phyloP scores from a whole-genome alignment of 2,888 invertebrate genomes.

The Dermolepida albohirtum region DNA sequence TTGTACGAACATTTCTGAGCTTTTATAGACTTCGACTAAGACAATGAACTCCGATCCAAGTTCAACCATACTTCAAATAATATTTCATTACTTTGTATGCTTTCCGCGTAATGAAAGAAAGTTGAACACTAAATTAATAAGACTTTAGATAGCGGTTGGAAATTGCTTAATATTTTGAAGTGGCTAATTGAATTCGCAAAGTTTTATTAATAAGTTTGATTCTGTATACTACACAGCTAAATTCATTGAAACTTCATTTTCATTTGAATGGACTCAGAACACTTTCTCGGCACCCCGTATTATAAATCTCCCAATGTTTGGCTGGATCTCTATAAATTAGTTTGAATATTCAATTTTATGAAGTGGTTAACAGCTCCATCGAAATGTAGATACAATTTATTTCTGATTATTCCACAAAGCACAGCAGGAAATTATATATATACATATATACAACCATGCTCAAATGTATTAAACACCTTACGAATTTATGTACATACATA shows the following conservation, averaged over 20 bases:
- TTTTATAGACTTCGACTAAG: too few species aligned
- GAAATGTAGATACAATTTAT: too few species aligned
- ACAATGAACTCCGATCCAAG: too few species aligned
- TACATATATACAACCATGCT: too few species aligned
- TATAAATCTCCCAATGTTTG: slow-evolving; percentile 18
- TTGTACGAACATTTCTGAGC: too few species aligned
- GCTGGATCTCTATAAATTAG: slow-evolving; percentile 18
- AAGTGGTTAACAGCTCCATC: neutral
- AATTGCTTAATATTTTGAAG: slow-evolving; percentile 39
- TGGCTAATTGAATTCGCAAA: slow-evolving; percentile 38
- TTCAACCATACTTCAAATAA: slow-evolving; percentile 7
- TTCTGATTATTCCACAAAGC: too few species aligned
- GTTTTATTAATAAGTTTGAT: slow-evolving; percentile 39
- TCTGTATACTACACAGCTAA: slow-evolving; percentile 5
- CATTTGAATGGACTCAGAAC: slow-evolving; percentile 1
- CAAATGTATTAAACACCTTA: too few species aligned
- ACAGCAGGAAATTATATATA: too few species aligned
- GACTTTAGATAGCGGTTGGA: slow-evolving; percentile 26
- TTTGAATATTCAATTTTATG: slow-evolving; percentile 21
- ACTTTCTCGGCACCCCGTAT: slow-evolving; percentile 1
- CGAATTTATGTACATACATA: too few species aligned
- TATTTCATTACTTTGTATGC: slow-evolving; percentile 21
- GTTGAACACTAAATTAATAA: slow-evolving; percentile 34
- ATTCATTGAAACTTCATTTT: slow-evolving; percentile 17
- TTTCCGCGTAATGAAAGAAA: slow-evolving; percentile 10